Evolutionary conservation across 2,888 invertebrate genomes (phyloP).

Genomic region (Sphaerophoria rueppellii): DNA sequence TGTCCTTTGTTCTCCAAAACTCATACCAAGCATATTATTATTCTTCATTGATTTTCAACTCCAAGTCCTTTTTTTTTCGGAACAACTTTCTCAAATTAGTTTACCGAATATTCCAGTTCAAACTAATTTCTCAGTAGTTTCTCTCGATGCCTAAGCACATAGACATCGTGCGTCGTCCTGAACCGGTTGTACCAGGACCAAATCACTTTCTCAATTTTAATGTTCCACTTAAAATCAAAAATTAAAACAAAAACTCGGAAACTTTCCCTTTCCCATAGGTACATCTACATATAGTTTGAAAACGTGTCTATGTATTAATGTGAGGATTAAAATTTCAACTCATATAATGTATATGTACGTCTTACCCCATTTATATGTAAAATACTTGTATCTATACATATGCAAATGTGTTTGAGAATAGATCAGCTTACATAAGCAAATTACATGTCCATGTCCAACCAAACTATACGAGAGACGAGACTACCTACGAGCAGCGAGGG

Average conservation of each 20-base stretch:
- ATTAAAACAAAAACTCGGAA: slow-evolving; percentile 54
- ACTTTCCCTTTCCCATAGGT: slow-evolving; percentile 39
- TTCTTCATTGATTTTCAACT: too few species aligned
- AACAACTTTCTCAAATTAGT: too few species aligned
- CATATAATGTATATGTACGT: slow-evolving; percentile 22
- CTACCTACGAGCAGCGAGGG: slow-evolving; percentile 8
- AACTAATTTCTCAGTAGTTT: not conserved
- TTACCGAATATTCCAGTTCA: not conserved
- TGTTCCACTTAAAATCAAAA: slow-evolving; percentile 60
- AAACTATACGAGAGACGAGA: not conserved
- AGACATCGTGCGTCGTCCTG: not conserved
- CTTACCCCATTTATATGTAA: not conserved
- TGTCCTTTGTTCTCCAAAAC: too few species aligned
- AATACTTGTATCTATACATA: not conserved
- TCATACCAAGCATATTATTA: too few species aligned
- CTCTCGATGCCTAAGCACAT: not conserved
- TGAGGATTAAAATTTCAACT: slow-evolving; percentile 56
- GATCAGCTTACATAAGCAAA: slow-evolving; percentile 43
- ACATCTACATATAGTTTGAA: not conserved
- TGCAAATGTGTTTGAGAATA: slow-evolving; percentile 3
- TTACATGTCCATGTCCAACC: slow-evolving; percentile 65
- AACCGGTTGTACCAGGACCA: slow-evolving; percentile 1
- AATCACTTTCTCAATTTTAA: slow-evolving; percentile 41
- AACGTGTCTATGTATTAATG: slow-evolving; percentile 30
- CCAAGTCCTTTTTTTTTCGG: too few species aligned